Evolutionary conservation across 2,113 vertebrate genomes (phyloP).

Genomic region (Chlamydotis undulata): DNA sequence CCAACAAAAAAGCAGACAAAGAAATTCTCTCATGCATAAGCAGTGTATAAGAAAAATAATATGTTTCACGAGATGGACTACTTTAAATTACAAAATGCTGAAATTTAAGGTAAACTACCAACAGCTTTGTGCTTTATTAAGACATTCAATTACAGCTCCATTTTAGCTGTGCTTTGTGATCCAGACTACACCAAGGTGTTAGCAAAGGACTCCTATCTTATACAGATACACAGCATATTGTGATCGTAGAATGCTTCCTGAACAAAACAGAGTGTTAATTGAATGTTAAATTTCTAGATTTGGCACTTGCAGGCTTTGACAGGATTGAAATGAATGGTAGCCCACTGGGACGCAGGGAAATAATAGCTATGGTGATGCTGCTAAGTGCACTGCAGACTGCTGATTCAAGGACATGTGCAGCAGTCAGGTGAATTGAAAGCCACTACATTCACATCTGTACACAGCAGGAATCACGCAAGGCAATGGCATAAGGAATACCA

Average conservation of each 20-base stretch:
- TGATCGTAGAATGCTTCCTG: neutral
- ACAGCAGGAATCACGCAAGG: conserved; percentile 22
- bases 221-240: neutral
- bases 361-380: neutral
- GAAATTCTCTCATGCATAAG: neutral
- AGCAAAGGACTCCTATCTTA: neutral
- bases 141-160: neutral
- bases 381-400: neutral
- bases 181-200: neutral
- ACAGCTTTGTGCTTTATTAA: neutral
- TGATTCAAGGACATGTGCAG: conserved; percentile 46
- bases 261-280: conserved; percentile 45
- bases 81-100: neutral
- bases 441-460: conserved; percentile 3
- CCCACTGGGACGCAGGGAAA: neutral
- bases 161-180: neutral
- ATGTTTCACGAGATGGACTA: neutral
- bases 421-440: conserved; percentile 66
- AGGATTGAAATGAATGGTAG: neutral
- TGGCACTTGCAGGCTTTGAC: neutral
- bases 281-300: conserved; percentile 16
- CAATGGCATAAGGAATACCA: conserved; percentile 15
- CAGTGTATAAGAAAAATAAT: neutral
- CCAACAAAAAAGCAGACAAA: neutral
- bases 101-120: neutral